Percentiles rank a stretch among this genome's conserved stretches.
Evolutionary conservation across 2,797 vertebrate genomes (phyloP).

Genomic region (Gastrophryne carolinensis): DNA sequence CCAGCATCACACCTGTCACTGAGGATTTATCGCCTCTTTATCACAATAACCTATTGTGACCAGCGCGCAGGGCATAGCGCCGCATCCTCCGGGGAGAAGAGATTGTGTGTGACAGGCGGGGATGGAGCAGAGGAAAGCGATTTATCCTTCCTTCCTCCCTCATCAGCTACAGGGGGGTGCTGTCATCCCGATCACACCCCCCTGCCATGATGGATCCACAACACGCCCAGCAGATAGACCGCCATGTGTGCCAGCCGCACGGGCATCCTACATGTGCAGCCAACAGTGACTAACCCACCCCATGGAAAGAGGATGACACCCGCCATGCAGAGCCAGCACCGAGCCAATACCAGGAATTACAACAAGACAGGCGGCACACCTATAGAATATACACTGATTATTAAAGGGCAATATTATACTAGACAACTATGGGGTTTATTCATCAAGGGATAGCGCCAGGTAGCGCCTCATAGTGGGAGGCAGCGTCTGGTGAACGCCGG

Average conservation of each 20-base stretch:
- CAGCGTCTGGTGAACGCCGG: no score
- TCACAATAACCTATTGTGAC: neutral
- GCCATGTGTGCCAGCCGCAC: neutral
- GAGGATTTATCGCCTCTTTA: neutral
- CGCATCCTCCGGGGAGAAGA: constrained; percentile 17
- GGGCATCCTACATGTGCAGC: neutral
- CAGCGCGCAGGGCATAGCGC: neutral
- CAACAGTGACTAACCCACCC: neutral
- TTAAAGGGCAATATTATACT: no score
- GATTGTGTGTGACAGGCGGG: constrained; percentile 11
- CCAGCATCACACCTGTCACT: no score
- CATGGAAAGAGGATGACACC: neutral
- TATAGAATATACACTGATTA: no score
- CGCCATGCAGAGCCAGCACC: neutral
- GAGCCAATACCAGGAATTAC: neutral
- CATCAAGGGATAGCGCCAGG: no score
- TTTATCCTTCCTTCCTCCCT: neutral
- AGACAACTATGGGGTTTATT: no score
- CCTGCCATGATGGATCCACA: neutral
- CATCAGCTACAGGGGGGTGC: neutral
- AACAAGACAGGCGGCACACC: neutral
- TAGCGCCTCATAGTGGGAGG: no score
- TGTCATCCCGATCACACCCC: neutral
- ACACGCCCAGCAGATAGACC: no score
- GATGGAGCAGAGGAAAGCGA: neutral